A percentile compares a stretch with the other conserved stretches of the same genome.
Evolutionary conservation across 2,797 vertebrate species (phyloP).

Genomic region (Oreochromis mossambicus): DNA sequence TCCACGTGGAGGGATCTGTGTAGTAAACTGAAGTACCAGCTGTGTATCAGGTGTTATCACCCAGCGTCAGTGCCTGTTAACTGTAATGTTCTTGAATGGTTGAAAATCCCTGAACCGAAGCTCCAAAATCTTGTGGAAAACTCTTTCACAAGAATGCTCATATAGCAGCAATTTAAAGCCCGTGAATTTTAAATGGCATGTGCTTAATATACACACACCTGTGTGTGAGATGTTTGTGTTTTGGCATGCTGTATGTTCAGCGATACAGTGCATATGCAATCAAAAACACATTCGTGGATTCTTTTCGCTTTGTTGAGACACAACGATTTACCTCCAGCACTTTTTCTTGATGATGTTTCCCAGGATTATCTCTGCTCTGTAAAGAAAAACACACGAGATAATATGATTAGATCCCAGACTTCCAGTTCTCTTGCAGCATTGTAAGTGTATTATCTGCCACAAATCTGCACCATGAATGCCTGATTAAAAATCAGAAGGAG

Average conservation of each 20-base stretch:
- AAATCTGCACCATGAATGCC: conserved; percentile 28
- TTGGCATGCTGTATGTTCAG: not conserved
- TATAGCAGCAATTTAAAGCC: not conserved
- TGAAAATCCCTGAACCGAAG: not conserved
- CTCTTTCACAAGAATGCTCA: not conserved
- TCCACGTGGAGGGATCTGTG: not conserved
- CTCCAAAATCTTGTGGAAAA: not conserved
- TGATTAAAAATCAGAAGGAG: conserved; percentile 27
- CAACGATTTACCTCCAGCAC: conserved; percentile 88
- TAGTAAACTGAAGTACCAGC: not conserved
- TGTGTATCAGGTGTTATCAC: not conserved
- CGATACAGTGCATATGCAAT: not conserved
- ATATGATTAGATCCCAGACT: conserved; percentile 43
- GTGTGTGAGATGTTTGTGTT: not conserved
- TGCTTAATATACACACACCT: not conserved
- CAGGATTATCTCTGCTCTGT: conserved; percentile 94
- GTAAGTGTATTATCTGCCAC: conserved; percentile 31
- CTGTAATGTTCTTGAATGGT: not conserved
- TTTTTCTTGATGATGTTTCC: conserved; percentile 99
- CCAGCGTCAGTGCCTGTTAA: not conserved
- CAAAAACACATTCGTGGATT: not conserved
- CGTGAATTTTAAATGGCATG: not conserved
- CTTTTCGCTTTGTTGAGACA: not conserved
- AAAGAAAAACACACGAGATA: conserved; percentile 6
- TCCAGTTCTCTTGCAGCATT: not conserved